Percentiles rank a stretch among this genome's conserved stretches.
Evolutionary conservation across 2,888 invertebrate genomes (phyloP).

Genomic region (Muschampia plurimacula): DNA sequence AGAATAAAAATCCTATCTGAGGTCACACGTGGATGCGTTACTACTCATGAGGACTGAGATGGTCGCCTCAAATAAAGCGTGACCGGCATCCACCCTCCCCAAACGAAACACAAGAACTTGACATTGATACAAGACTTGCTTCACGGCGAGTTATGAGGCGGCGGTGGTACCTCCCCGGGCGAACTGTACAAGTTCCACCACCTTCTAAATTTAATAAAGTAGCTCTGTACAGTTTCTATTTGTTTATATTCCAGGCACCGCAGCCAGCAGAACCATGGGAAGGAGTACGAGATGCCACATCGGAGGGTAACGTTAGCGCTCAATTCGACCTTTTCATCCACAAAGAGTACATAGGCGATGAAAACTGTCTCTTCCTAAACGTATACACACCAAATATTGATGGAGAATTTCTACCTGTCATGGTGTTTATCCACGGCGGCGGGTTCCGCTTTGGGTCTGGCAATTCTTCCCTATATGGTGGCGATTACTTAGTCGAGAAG

Average conservation of each 20-base stretch:
- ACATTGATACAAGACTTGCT: too few relatives aligned
- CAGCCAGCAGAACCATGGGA: slow-evolving; percentile 85
- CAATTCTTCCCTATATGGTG: slow-evolving; percentile 74
- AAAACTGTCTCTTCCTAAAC: slow-evolving; percentile 90
- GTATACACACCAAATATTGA: slow-evolving; percentile 87
- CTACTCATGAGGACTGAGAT: too few relatives aligned
- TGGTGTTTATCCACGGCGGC: slow-evolving; percentile 86
- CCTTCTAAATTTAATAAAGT: too few relatives aligned
- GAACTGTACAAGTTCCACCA: too few relatives aligned
- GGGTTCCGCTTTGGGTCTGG: slow-evolving; percentile 83
- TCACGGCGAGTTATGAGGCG: too few relatives aligned
- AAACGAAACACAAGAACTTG: too few relatives aligned
- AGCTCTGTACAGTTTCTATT: too few relatives aligned
- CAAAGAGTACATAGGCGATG: slow-evolving; percentile 80
- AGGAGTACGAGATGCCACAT: slow-evolving; percentile 86
- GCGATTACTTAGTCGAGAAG: slow-evolving; percentile 84
- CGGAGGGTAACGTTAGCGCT: slow-evolving; percentile 86
- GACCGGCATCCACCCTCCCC: too few relatives aligned
- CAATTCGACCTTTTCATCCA: slow-evolving; percentile 79
- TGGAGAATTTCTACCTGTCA: slow-evolving; percentile 79
- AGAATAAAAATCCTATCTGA: too few relatives aligned
- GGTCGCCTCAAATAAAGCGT: too few relatives aligned
- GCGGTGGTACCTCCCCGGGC: too few relatives aligned
- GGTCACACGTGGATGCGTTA: too few relatives aligned
- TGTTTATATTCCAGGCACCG: slow-evolving; percentile 78